Base-by-base conservation (phyloP, 2,888 invertebrate species). In the Aspidiotus rigidus region DNA sequence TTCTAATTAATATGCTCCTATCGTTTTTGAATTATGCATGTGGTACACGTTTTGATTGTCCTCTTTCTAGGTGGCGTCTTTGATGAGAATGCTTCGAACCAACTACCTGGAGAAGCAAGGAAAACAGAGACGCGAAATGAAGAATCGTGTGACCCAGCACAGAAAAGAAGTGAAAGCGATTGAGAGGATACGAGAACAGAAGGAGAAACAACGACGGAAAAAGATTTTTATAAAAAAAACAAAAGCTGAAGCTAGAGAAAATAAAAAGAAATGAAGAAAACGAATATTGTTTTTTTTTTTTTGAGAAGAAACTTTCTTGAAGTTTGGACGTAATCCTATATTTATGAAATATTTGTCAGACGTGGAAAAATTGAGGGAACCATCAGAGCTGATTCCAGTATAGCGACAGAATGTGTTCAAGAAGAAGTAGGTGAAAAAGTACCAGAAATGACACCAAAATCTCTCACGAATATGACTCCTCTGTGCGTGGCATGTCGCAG, bases 111-210 rank as follows among this genome's bases (percentile, higher is more conserved):
- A 71, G 11, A 74, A 74, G 54, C 70, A 73, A 69, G 81, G 83
- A 71, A 84, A 84, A 71, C 85, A 87, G 74, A 83, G 83, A 73
- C 71, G 72, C 54, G 74, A 72, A 49, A 71, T 70, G 70, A 71
- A 70, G 42, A 17, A 57, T 13, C 71, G 72, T 64, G 71, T 70
- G 9, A 67, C 66, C 13, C 40, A 59, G 59, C 70, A 70, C 55
- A 71, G 70, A 41, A 66, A 70, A 54, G 62, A 70, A 6, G 64
- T 70, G 0, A 69, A 72, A 57, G 63, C 67, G 13, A 67, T 49
- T 60, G 71, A 69, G 15, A 40, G 42, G 15, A 39, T 49, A 8
- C 40, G 56, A 49, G 40, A 63, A 44, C 10, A 57, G 15, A 62
- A 62, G 44, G 62, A 62, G 15, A 62, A 69, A 39, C 57, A 69